Evolutionary conservation across 2,888 invertebrate species (phyloP).

Genomic region (Toxonevra muliebris): DNA sequence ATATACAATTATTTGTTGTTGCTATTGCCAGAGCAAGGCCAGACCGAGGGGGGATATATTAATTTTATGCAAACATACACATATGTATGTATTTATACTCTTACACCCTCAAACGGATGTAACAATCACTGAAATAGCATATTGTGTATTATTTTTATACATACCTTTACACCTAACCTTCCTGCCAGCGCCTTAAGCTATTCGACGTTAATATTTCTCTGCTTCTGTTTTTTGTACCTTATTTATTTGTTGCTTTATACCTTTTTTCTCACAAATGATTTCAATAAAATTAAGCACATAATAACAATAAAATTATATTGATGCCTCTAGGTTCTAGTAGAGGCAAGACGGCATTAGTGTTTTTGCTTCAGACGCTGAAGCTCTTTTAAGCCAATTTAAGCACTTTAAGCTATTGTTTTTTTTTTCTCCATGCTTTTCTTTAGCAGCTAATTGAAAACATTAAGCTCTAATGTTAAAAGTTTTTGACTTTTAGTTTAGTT

Average conservation of each 20-base stretch:
- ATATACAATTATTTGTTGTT: background rate
- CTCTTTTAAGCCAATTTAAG: background rate
- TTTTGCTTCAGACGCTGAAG: constrained; percentile 9
- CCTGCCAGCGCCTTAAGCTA: background rate
- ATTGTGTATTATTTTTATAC: background rate
- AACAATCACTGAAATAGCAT: background rate
- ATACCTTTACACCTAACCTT: background rate
- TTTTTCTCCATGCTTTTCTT: constrained; percentile 2
- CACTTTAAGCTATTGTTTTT: background rate
- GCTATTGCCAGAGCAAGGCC: no score
- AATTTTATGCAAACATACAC: background rate
- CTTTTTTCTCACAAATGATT: constrained; percentile 2
- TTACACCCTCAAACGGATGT: background rate
- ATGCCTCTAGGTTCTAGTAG: constrained; percentile 21
- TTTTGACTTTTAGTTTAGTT: constrained; percentile 28
- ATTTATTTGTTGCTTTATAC: constrained; percentile 4
- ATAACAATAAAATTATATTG: constrained; percentile 36
- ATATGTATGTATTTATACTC: background rate
- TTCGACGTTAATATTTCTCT: background rate
- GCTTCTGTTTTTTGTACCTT: background rate
- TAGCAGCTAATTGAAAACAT: constrained; percentile 32
- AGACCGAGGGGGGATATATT: no score
- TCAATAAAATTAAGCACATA: constrained; percentile 35
- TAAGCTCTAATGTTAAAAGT: constrained; percentile 31
- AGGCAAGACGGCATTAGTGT: background rate